Evolutionary conservation across 2,888 invertebrate species (phyloP), one percentile per base, ranked within the genome.

Genomic region (Tetranychus piercei): DNA sequence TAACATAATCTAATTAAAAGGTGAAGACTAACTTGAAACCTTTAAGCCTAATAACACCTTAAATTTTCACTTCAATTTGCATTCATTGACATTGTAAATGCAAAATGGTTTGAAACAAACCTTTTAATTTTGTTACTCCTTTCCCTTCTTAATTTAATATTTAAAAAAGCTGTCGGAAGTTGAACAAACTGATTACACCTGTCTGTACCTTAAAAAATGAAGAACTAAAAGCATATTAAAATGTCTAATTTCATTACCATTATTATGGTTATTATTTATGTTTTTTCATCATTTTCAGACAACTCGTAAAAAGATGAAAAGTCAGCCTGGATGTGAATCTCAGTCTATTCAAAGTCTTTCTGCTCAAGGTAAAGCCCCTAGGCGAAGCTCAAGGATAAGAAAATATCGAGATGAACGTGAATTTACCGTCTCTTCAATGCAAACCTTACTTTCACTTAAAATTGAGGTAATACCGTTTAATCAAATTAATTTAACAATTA

Each of bases 361-460:
- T 9, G 22, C n/a, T 44, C 9, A 22, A 45, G 9, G 34, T 34
- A 44, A n/a, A 8, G 43, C 71, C 9, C 74, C 73, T n/a, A 72
- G 76, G 73, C 20, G 83, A 73, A 84, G 84, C 78, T 80, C 82
- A 20, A 78, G 84, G 43, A 81, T 82, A 72, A 79, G 84, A 72
- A 81, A 81, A 74, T 80, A 81, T 7, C 80, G 82, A 15, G 84
- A 83, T 11, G 84, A 83, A 77, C 82, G 83, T 76, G 82, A 83
- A 76, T 78, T 84, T 20, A 80, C 77, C 44, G 82, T 84, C 1
- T 82, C 83, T 0, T 84, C 84, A 0, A 79, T 78, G 44, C 79
- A 81, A 71, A 83, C 82, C 5, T 79, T 85, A 5, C 80, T 81
- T 76, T 83, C 84, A 72, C 80, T 85, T 66, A 85, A 84, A 79